Evolutionary conservation across 2,797 vertebrate genomes (phyloP).

Genomic region (Danionella dracula): DNA sequence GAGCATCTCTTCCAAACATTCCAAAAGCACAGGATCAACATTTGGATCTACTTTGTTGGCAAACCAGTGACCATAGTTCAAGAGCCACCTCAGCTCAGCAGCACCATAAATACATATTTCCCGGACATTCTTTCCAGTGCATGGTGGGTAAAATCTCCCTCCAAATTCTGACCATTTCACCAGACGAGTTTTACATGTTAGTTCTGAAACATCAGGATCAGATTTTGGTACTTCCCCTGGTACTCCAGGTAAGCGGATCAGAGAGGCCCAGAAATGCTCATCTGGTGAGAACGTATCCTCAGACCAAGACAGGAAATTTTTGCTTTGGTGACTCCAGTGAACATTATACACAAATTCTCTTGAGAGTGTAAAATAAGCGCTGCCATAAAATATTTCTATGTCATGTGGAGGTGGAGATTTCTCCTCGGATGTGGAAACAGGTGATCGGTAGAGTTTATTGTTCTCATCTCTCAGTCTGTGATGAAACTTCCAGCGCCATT

Average conservation of each 20-base stretch:
- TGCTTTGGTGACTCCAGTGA: constrained; percentile 60
- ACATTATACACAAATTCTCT: constrained; percentile 70
- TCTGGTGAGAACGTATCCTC: constrained; percentile 86
- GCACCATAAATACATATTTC: constrained; percentile 86
- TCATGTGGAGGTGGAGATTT: constrained; percentile 73
- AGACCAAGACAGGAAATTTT: constrained; percentile 83
- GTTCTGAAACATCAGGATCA: constrained; percentile 74
- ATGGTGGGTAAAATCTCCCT: constrained; percentile 75
- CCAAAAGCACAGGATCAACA: constrained; percentile 78
- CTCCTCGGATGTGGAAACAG: constrained; percentile 64
- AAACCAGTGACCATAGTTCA: constrained; percentile 84
- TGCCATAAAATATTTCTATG: constrained; percentile 82
- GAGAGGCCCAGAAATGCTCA: constrained; percentile 89
- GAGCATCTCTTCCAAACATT: constrained; percentile 20
- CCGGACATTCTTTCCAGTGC: constrained; percentile 77
- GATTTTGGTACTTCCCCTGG: constrained; percentile 75
- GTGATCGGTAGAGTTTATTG: constrained; percentile 69
- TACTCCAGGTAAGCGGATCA: constrained; percentile 75
- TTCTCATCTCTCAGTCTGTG: constrained; percentile 69
- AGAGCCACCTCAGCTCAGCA: constrained; percentile 84
- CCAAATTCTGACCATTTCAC: constrained; percentile 88
- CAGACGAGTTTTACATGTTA: constrained; percentile 81
- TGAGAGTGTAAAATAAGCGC: constrained; percentile 85
- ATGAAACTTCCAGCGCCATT: constrained; percentile 72
- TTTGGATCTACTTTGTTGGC: constrained; percentile 89